Percentiles rank a stretch among this genome's conserved stretches.
These are phyloP conservation scores for Diogma glabrata DNA, from an alignment of 2,888 invertebrate species.

Conservation along the genomic window DNA sequence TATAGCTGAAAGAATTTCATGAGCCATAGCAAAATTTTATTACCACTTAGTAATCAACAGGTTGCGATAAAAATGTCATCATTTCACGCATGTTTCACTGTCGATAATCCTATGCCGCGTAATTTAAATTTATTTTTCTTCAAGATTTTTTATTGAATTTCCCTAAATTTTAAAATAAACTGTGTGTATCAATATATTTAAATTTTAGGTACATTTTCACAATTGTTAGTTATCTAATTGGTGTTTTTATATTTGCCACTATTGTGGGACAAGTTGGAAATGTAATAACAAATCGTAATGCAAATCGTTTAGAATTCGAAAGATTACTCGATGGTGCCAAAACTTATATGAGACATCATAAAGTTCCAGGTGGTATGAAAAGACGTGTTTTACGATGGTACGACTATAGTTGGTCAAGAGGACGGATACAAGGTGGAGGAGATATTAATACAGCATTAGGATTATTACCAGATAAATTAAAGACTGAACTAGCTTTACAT, in stretches of 20 bases:
- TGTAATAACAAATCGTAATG: slow-evolving; percentile 94
- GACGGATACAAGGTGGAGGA: slow-evolving; percentile 88
- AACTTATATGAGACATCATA: slow-evolving; percentile 94
- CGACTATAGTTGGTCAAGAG: slow-evolving; percentile 96
- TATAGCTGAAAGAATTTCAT: too few relatives aligned
- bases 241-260: slow-evolving; percentile 95
- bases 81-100: too few relatives aligned
- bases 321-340: slow-evolving; percentile 90
- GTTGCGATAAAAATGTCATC: too few relatives aligned
- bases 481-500: slow-evolving; percentile 91
- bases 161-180: too few relatives aligned
- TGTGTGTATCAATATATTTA: too few relatives aligned
- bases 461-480: slow-evolving; percentile 86
- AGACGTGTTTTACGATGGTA: slow-evolving; percentile 93
- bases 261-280: slow-evolving; percentile 97
- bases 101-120: too few relatives aligned
- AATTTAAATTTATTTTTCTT: too few relatives aligned
- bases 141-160: too few relatives aligned
- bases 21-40: too few relatives aligned
- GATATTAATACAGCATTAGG: slow-evolving; percentile 93
- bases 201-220: slow-evolving; percentile 85
- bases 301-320: slow-evolving; percentile 91
- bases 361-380: slow-evolving; percentile 92
- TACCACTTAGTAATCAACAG: too few relatives aligned
- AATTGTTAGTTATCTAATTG: slow-evolving; percentile 92